Base-by-base conservation (phyloP, 1,140 invertebrate genomes). In the Bombus balteatus region DNA sequence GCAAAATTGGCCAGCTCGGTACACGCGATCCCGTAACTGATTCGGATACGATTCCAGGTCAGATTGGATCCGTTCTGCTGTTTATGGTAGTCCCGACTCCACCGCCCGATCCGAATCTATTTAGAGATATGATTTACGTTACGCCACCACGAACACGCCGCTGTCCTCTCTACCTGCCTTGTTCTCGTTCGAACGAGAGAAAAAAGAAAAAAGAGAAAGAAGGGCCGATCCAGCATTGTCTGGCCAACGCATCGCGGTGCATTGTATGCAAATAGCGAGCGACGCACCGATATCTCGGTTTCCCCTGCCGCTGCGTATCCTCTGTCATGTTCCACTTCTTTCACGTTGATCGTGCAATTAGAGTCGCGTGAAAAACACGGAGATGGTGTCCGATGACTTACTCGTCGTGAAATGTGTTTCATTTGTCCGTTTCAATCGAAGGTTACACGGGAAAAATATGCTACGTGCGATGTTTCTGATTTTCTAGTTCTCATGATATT, bases 61-160 rank as follows among this genome's bases (percentile, higher is more conserved):
- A 62, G 59, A 62, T n/a, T 62, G 59, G 10, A 62, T 5, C 59
- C 59, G 59, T 62, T 62, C 73, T 62, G 32, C 57, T 85, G 85
- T 74, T 89, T 84, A 87, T 71, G 77, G 72, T 18, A 28, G 59
- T n/a, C 3, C 59, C 59, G 59, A 62, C 10, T 62, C 28, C 59
- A n/a, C 28, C 59, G 0, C 28, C 10, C 28, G 59, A 81, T 84
- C 72, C 85, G 62, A 89, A 89, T 90, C 85, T 89, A 89, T 90
- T 89, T 85, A 85, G 82, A 83, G 86, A 71, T 88, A 90, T 90
- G 89, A 90, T 90, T 90, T 90, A 90, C 88, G 88, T 32, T 32
- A 66, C 65, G n/a, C 65, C 65, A 66, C 4, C 65, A n/a, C n/a
- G 65, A 66, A 66, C 65, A 65, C 62, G 62, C 62, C 62, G 32